Evolutionary conservation across 2,797 vertebrate genomes (phyloP).

Genomic region (Anguilla pacifica): DNA sequence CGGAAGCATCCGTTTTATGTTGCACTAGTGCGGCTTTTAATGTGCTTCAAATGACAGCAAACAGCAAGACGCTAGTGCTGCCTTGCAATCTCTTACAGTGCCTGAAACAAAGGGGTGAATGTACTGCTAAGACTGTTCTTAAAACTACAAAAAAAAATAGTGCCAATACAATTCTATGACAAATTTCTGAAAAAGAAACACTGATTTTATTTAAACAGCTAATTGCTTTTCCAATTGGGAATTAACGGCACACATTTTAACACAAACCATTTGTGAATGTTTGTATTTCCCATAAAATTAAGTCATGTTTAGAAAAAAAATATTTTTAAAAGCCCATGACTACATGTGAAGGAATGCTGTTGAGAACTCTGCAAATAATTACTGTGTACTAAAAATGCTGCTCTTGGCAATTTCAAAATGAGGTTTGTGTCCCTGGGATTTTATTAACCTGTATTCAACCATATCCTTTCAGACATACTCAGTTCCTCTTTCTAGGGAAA

Average conservation of each 20-base stretch:
- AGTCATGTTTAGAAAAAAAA: background rate
- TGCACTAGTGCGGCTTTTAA: background rate
- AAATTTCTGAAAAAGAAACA: background rate
- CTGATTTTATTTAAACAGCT: background rate
- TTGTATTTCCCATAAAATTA: background rate
- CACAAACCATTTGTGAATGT: background rate
- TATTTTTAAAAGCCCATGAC: background rate
- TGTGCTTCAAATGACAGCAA: background rate
- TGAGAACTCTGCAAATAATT: background rate
- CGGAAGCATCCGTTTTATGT: background rate
- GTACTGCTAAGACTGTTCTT: background rate
- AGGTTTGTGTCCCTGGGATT: background rate
- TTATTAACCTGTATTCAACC: background rate
- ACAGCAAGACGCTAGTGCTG: background rate
- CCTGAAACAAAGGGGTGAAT: background rate
- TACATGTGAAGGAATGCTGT: background rate
- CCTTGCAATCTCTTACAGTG: background rate
- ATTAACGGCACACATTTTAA: background rate
- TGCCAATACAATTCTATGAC: background rate
- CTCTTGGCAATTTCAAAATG: background rate
- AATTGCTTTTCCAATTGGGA: background rate
- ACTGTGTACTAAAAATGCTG: background rate
- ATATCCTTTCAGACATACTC: slow-evolving; percentile 28
- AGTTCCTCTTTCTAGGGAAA: slow-evolving; percentile 39
- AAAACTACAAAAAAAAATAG: background rate